Conservation (phyloP, 2,113 vertebrate genomes). For the Sminthopsis crassicaudata region DNA sequence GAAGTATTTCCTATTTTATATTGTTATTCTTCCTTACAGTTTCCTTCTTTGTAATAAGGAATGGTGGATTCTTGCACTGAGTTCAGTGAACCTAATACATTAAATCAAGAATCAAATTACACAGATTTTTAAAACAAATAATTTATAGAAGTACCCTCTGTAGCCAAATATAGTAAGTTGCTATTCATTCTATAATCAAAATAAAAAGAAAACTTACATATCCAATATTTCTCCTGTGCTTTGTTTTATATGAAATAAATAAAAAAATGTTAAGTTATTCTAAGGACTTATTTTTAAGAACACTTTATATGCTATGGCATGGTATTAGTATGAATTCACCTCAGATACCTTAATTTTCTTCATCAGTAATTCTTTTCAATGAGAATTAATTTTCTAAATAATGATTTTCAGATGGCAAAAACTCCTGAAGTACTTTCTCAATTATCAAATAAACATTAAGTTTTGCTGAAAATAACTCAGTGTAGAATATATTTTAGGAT, state of each 20-base stretch:
- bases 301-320: not conserved
- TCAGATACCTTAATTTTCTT: not conserved
- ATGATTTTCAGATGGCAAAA: not conserved
- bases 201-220: not conserved
- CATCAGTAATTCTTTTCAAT: not conserved
- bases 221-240: not conserved
- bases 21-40: not conserved
- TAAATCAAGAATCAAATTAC: no score
- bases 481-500: no score
- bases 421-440: not conserved
- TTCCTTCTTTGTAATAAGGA: no score
- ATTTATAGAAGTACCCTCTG: no score
- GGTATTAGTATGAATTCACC: not conserved
- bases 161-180: not conserved
- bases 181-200: not conserved
- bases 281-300: conserved; percentile 28
- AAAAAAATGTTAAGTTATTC: not conserved
- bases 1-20: not conserved
- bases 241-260: conserved; percentile 11
- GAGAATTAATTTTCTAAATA: conserved; percentile 16
- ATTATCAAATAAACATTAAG: no score
- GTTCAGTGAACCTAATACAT: no score
- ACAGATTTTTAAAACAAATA: no score
- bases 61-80: no score
- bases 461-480: no score